Evolutionary conservation across 2,797 vertebrate genomes (phyloP).

Genomic region (Dendrocincla fuliginosa): DNA sequence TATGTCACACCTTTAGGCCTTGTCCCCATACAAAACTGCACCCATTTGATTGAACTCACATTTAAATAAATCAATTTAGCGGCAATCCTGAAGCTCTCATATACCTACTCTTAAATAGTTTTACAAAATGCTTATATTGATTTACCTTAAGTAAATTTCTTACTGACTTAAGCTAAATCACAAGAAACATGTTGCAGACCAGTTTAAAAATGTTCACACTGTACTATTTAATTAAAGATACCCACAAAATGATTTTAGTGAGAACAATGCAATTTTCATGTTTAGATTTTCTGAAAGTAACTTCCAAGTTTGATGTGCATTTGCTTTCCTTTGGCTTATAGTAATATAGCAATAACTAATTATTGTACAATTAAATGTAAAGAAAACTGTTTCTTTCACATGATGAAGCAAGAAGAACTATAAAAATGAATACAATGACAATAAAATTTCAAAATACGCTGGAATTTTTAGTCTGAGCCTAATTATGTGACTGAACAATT

Average conservation of each 20-base stretch:
- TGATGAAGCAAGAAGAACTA: background rate
- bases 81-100: background rate
- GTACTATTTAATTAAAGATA: background rate
- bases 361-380: background rate
- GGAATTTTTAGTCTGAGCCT: background rate
- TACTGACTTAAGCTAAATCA: background rate
- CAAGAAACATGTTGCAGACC: background rate
- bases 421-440: background rate
- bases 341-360: background rate
- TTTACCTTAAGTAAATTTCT: conserved; percentile 5
- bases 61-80: conserved; percentile 24
- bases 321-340: background rate
- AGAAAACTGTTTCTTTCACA: background rate
- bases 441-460: background rate
- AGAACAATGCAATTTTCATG: background rate
- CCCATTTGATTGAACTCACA: background rate
- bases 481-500: background rate
- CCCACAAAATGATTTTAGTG: background rate
- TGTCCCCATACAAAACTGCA: background rate
- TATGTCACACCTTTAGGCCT: background rate
- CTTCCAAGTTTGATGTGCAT: background rate
- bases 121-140: conserved; percentile 19
- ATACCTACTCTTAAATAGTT: background rate
- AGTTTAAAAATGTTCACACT: background rate
- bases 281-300: background rate